Conservation (phyloP, 2,888 invertebrate genomes). For the Acleris emargana region DNA sequence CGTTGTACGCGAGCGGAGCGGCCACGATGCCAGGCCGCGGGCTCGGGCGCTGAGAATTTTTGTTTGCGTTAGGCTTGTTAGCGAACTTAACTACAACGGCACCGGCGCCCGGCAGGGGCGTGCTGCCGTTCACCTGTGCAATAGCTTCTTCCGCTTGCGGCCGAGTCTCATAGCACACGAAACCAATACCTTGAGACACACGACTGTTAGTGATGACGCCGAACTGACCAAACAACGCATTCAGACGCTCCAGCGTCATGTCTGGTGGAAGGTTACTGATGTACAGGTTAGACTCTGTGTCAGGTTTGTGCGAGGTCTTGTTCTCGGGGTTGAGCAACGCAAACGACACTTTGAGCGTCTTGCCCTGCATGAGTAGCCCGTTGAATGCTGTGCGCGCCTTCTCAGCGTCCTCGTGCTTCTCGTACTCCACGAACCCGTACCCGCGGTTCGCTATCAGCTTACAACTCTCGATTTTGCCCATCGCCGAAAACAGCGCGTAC, state of each 20-base stretch:
- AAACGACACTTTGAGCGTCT: constrained; percentile 80
- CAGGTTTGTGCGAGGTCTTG: constrained; percentile 79
- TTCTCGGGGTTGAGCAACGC: constrained; percentile 81
- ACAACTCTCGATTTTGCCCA: constrained; percentile 82
- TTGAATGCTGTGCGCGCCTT: constrained; percentile 81
- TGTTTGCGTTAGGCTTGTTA: constrained; percentile 76
- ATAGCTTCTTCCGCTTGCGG: constrained; percentile 79
- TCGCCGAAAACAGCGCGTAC: constrained; percentile 81
- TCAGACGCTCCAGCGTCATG: constrained; percentile 79
- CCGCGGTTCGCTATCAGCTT: constrained; percentile 80
- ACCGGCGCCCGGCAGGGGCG: constrained; percentile 73
- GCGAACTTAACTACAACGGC: constrained; percentile 80
- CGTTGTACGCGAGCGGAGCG: constrained; percentile 69
- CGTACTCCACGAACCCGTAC: constrained; percentile 80
- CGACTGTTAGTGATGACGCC: constrained; percentile 79
- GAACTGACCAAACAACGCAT: constrained; percentile 71
- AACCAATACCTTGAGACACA: constrained; percentile 80
- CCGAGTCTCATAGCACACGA: constrained; percentile 77
- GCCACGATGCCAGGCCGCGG: constrained; percentile 62
- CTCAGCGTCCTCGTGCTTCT: constrained; percentile 81
- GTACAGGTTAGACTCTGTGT: constrained; percentile 80
- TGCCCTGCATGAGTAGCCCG: constrained; percentile 81
- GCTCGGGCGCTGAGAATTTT: constrained; percentile 68
- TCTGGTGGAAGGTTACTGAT: constrained; percentile 81
- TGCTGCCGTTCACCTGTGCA: constrained; percentile 72